phyloP scores from a whole-genome alignment of 2,888 invertebrate species.

The Tuta absoluta region DNA sequence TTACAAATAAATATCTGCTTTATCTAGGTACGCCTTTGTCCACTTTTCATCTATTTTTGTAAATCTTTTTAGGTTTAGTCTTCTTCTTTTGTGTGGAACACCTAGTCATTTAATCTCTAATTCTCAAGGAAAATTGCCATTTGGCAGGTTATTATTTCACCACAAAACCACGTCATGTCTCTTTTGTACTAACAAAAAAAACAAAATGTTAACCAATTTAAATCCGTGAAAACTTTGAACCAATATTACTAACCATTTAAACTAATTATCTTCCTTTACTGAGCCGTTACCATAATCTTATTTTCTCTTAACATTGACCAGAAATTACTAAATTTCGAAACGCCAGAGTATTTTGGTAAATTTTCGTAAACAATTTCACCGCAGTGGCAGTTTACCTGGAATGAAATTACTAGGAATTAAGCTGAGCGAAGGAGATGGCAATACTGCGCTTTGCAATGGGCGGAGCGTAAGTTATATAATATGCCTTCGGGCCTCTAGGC shows the following conservation, averaged over 20 bases:
- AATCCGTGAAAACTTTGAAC: background rate
- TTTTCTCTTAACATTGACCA: background rate
- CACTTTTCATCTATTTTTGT: no score
- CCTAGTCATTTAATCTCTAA: no score
- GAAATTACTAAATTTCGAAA: background rate
- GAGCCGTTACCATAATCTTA: background rate
- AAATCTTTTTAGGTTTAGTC: no score
- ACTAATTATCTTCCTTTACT: background rate
- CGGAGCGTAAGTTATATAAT: constrained; percentile 46
- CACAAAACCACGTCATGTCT: no score
- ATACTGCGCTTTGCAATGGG: constrained; percentile 57
- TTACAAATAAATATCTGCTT: no score
- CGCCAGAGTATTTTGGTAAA: background rate
- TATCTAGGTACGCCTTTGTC: no score
- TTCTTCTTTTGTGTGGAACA: no score
- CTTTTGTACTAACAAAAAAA: background rate
- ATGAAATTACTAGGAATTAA: constrained; percentile 31
- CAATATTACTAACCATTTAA: background rate
- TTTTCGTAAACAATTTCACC: background rate
- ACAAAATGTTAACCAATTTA: background rate
- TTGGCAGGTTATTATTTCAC: no score
- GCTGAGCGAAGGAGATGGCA: constrained; percentile 35
- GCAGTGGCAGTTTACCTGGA: constrained; percentile 16
- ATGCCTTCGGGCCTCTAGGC: constrained; percentile 14
- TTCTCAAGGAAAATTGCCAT: no score